Evolutionary conservation across 2,113 vertebrate genomes (phyloP), one percentile per base, ranked within the genome.

Genomic region (Neotoma lepida): DNA sequence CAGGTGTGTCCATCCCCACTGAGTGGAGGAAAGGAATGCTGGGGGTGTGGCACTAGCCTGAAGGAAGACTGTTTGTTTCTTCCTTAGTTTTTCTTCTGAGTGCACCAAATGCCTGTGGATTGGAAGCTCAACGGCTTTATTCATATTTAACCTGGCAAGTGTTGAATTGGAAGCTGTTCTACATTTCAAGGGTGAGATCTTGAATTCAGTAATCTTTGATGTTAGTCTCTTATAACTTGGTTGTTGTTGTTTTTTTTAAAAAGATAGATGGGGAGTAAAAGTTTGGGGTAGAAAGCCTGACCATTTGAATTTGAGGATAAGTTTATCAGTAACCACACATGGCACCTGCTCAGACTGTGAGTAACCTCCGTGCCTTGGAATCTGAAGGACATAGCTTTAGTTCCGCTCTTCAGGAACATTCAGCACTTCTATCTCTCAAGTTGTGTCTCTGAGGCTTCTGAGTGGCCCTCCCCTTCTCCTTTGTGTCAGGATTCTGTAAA

Each of bases 51-150:
- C 0, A 2, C 9, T 39, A 4, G 6, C 54, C 2, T 3, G 4
- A 28, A 56, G 26, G 13, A 26, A 0, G 24, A 51, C 10, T 89
- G 2, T n/a, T 63, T 4, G 76, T 77, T 4, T 84, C 9, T 88
- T 85, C 89, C n/a, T 56, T 30, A 98, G 98, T 0, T 88, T 80
- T 30, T 71, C 94, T 88, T 46, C 63, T n/a, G 97, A 94, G 80
- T 95, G 96, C 26, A 66, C 94, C 89, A 96, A 68, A 73, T 98
- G 96, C 89, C 81, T 99, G 84, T 99, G 98, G 98, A 97, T 99
- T 70, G 99, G 99, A 96, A 99, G 98, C 91, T 97, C 98, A 3
- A 95, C 98, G 90, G 99, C 98, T 18, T 97, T 99, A 2, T 98
- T 99, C 94, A 82, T 99, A 92, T 93, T 99, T 64, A 98, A 99